Percentiles rank a stretch among this genome's conserved stretches.
Conservation (phyloP, 92 coral and sea anemone species). For the Phenganax subtilis region DNA sequence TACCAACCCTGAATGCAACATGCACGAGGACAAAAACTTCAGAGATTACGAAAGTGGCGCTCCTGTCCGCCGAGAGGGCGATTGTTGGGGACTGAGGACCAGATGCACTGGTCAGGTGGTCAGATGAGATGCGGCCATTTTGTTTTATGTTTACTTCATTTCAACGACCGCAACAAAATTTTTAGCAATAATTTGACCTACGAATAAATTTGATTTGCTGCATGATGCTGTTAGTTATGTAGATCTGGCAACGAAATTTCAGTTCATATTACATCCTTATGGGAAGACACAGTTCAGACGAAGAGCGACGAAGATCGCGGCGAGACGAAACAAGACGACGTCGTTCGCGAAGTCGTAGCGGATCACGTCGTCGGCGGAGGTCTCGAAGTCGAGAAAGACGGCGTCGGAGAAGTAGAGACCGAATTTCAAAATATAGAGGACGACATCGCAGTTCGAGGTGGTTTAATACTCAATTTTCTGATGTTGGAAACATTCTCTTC, state of each 20-base stretch:
- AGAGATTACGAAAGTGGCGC: too few relatives aligned
- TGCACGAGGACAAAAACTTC: too few relatives aligned
- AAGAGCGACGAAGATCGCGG: constrained; percentile 55
- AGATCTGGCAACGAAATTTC: background rate
- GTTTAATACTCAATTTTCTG: constrained; percentile 33
- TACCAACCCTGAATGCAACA: too few relatives aligned
- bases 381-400: constrained; percentile 24
- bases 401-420: constrained; percentile 32
- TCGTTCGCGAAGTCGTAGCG: constrained; percentile 46
- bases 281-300: constrained; percentile 83
- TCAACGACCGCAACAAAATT: background rate
- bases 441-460: constrained; percentile 42
- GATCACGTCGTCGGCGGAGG: constrained; percentile 33
- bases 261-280: constrained; percentile 23
- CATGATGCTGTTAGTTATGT: background rate
- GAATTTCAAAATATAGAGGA: constrained; percentile 10
- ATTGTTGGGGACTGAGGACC: background rate
- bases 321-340: constrained; percentile 31
- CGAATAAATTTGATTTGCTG: background rate
- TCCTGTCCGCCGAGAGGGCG: too few relatives aligned
- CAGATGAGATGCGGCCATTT: background rate
- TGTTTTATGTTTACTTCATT: background rate
- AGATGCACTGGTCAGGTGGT: background rate
- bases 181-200: background rate
- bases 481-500: constrained; percentile 8